A percentile compares a stretch with the other conserved stretches of the same genome.
Conservation (phyloP, 2,797 vertebrate species). For the Pelochelys cantorii region DNA sequence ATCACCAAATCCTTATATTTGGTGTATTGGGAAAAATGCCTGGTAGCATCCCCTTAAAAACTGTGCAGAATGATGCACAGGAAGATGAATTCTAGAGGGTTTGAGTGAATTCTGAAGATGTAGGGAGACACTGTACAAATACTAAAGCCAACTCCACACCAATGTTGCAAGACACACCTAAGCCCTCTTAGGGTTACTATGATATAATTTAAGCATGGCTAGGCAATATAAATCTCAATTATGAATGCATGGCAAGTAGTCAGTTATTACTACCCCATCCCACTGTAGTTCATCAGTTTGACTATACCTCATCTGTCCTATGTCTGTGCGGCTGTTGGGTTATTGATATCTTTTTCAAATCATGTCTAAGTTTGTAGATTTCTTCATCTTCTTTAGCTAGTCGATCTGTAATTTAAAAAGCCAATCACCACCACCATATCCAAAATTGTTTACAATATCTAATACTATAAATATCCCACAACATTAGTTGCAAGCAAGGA, state of each 20-base stretch:
- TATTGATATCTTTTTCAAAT: conserved; percentile 92
- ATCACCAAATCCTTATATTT: conserved; percentile 14
- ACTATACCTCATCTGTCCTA: conserved; percentile 87
- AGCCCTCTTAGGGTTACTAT: conserved; percentile 26
- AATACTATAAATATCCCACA: not conserved
- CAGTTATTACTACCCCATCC: conserved; percentile 55
- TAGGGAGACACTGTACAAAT: not conserved
- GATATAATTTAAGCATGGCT: conserved; percentile 48
- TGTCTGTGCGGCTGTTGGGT: conserved; percentile 89
- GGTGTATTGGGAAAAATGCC: conserved; percentile 36
- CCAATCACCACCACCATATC: not conserved
- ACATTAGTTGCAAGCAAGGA: not conserved
- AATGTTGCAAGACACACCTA: conserved; percentile 13
- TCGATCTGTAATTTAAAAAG: conserved; percentile 83
- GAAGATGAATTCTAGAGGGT: conserved; percentile 12
- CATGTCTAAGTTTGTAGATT: conserved; percentile 96
- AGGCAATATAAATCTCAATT: not conserved
- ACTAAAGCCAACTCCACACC: conserved; percentile 31
- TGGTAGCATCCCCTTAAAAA: not conserved
- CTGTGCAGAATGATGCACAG: conserved; percentile 1
- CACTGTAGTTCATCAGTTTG: not conserved
- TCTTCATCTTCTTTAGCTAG: conserved; percentile 96
- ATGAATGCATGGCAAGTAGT: conserved; percentile 38
- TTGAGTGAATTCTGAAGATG: not conserved
- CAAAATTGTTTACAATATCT: not conserved